Base-by-base conservation (phyloP, 2,888 invertebrate species). In the Physocephala rufipes region DNA sequence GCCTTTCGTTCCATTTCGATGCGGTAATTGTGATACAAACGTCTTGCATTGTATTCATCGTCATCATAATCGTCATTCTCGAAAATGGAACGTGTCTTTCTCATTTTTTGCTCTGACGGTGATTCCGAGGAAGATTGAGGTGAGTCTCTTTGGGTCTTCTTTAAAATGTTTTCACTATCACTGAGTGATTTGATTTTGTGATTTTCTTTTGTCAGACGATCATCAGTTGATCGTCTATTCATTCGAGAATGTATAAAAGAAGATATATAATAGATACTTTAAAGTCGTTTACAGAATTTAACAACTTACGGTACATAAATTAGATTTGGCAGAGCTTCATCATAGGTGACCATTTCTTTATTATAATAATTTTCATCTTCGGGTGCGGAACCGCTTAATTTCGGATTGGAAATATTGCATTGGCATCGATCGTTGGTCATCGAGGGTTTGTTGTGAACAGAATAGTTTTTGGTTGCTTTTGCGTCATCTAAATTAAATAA, bases 261-360 rank as follows among this genome's bases (percentile, higher is more conserved):
- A 43, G n/a, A 36, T 19, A 43, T 13, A 9, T 15, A 36, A 2
- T n/a, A 7, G 3, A 30, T 16, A 36, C 36, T 21, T 9, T 36
- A 43, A 43, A 19, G 30, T n/a, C 16, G 43, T n/a, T 1, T 30
- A n/a, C 1, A 2, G 9, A n/a, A 16, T 26, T 45, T 64, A 7
- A n/a, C n/a, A 49, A 65, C 80, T 79, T 76, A 85, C 84, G 81
- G 75, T n/a, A 83, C 77, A 72, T 78, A 84, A 24, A 85, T 74
- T 0, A 82, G 77, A 77, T 85, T 81, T 1, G 76, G 74, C 55
- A 84, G 36, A 0, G 81, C 79, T 43, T 81, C 78, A 21, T 81
- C 80, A 19, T 81, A 81, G 19, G 76, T 74, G 9, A 77, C 63
- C 55, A 82, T 76, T 24, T 81, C 80, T 43, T 77, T 80, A 43